phyloP scores from a whole-genome alignment of 2,888 invertebrate species.

The Diaphora mendica region DNA sequence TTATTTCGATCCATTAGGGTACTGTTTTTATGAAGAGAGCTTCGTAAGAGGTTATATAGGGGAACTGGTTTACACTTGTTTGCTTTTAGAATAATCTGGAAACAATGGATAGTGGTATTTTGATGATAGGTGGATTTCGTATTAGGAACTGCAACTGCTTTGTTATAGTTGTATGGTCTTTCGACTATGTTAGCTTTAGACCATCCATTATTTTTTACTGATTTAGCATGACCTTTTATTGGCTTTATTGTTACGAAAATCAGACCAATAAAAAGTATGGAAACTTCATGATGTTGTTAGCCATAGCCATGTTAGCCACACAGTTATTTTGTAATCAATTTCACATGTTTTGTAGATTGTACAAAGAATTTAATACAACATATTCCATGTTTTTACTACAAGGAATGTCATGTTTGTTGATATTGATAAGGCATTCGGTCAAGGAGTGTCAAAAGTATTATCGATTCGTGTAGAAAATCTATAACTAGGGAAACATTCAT shows the following conservation, averaged over 20 bases:
- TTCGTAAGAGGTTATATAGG: conserved; percentile 32
- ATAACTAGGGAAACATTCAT: background rate
- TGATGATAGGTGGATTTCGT: background rate
- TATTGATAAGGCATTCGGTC: background rate
- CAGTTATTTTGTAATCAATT: background rate
- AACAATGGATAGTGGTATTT: conserved; percentile 4
- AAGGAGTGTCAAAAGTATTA: background rate
- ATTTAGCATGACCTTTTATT: background rate
- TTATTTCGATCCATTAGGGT: conserved; percentile 71
- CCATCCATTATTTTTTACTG: background rate
- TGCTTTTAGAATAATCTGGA: conserved; percentile 17
- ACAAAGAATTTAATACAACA: background rate
- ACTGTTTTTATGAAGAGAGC: conserved; percentile 46
- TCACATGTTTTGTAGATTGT: background rate
- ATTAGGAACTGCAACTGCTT: conserved; percentile 4
- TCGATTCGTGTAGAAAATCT: background rate
- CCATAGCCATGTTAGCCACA: no score
- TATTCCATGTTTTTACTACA: background rate
- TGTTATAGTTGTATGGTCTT: conserved; percentile 4
- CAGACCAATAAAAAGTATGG: background rate
- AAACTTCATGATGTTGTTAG: background rate
- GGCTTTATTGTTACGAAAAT: background rate
- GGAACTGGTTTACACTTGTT: conserved; percentile 27
- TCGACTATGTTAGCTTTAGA: background rate
- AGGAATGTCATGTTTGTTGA: background rate